Percentiles rank a stretch among this genome's conserved stretches.
Conservation (phyloP, 2,797 vertebrate species). For the Clarias platycephalus region DNA sequence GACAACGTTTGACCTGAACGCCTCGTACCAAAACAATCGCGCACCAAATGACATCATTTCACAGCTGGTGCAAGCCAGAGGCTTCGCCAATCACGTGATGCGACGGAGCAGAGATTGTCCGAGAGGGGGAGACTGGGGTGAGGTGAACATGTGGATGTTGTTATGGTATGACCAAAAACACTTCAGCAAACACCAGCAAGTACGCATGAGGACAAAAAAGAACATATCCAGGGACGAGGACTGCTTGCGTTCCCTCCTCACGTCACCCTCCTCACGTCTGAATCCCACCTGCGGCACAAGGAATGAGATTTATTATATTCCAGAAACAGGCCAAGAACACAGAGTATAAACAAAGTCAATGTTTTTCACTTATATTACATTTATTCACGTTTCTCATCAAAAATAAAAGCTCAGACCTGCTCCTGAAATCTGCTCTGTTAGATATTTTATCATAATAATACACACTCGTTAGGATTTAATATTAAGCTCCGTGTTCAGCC, state of each 20-base stretch:
- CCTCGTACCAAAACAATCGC: conserved; percentile 52
- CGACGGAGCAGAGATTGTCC: background rate
- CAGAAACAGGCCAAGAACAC: background rate
- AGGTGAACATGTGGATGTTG: conserved; percentile 17
- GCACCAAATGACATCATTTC: conserved; percentile 43
- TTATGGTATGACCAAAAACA: conserved; percentile 24
- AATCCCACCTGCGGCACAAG: background rate
- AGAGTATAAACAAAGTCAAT: background rate
- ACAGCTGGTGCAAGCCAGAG: conserved; percentile 22
- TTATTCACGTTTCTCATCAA: background rate
- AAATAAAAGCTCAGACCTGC: background rate
- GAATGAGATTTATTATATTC: background rate
- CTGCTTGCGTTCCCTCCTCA: background rate
- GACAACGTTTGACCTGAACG: conserved; percentile 49
- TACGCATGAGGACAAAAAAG: conserved; percentile 26
- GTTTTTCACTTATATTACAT: background rate
- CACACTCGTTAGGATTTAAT: background rate
- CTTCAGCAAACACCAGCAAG: conserved; percentile 30
- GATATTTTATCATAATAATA: background rate
- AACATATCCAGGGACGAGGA: conserved; percentile 9
- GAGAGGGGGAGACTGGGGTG: background rate
- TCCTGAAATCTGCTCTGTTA: background rate
- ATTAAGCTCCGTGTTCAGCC: background rate
- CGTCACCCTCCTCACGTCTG: background rate
- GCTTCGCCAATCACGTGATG: background rate